Base-by-base conservation (phyloP, 2,888 invertebrate species). In the Dicyrtomina minuta region DNA sequence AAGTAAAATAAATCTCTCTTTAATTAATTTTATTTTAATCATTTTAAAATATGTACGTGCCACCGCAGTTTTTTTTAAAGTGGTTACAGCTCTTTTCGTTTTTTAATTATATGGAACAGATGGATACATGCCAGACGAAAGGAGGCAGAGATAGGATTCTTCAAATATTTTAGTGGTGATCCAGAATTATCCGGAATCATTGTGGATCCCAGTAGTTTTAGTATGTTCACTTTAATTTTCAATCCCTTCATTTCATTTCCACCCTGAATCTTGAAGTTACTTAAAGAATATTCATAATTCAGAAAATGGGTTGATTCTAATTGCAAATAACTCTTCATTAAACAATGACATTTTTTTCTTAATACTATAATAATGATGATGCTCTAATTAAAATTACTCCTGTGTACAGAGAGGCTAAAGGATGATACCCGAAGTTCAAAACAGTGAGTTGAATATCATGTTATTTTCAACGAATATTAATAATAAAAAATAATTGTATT, bases 121-220 rank as follows among this genome's bases (percentile, higher is more conserved):
- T 74, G 74, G 74, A 12, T 62, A 2, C 2, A 20, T 0, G 56
- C 66, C 15, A 70, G 56, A 13, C 46, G 43, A 13, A 39, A 55
- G 43, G 46, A 43, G 5, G 67, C 70, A 8, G 51, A 55, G 20
- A n/a, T 72, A 12, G 72, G 51, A 15, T 61, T 66, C 41, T 55
- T 72, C 24, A 64, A 69, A 0, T 75, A 49, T 33, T 41, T 70
- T 10, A 20, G 22, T n/a, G 58, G 68, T 17, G 65, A 73, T 39
- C 64, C 69, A 10, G 43, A 61, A 17, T 22, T 68, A 15, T 41
- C 70, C 67, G 72, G 72, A 15, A 70, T 75, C 41, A 46, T 73
- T 4, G 68, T 75, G 20, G 60, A 70, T 43, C 73, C 76, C 0
- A n/a, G 43, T 10, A 70, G 69, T 56, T 62, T 53, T 24, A 72